Conservation (phyloP, 2,888 invertebrate species). For the Julus scanicus region DNA sequence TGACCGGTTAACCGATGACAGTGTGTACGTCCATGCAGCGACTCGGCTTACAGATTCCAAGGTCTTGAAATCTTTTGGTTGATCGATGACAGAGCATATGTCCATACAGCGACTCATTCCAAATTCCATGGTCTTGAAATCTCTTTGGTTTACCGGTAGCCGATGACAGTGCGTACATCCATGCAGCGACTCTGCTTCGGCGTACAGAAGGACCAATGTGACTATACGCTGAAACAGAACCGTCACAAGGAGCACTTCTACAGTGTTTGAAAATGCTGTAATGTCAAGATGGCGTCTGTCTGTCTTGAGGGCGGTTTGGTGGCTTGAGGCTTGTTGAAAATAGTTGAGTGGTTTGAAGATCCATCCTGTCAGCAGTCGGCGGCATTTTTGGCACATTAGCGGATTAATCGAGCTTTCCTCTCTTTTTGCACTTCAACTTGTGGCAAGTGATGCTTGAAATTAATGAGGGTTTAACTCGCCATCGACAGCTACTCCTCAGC, state of each 20-base stretch:
- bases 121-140: background rate
- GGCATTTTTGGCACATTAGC: slow-evolving; percentile 14
- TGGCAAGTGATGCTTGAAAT: background rate
- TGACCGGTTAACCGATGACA: too few species aligned
- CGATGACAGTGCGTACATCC: background rate
- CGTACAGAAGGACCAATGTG: slow-evolving; percentile 48
- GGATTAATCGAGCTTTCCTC: slow-evolving; percentile 10
- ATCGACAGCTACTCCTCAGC: background rate
- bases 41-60: background rate
- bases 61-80: background rate
- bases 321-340: background rate
- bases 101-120: slow-evolving; percentile 52
- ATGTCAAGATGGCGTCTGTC: background rate
- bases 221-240: slow-evolving; percentile 56
- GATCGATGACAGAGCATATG: background rate
- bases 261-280: background rate
- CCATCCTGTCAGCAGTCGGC: background rate
- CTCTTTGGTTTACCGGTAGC: background rate
- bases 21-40: too few species aligned
- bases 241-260: slow-evolving; percentile 50
- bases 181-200: slow-evolving; percentile 56
- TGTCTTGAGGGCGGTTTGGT: background rate
- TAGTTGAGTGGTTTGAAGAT: background rate
- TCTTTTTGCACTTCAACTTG: background rate
- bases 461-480: slow-evolving; percentile 6